A percentile compares a stretch with the other conserved stretches of the same genome.
These are phyloP conservation scores for Orchestes rusci DNA, from an alignment of 2,888 invertebrate species.

Conservation along the genomic window DNA sequence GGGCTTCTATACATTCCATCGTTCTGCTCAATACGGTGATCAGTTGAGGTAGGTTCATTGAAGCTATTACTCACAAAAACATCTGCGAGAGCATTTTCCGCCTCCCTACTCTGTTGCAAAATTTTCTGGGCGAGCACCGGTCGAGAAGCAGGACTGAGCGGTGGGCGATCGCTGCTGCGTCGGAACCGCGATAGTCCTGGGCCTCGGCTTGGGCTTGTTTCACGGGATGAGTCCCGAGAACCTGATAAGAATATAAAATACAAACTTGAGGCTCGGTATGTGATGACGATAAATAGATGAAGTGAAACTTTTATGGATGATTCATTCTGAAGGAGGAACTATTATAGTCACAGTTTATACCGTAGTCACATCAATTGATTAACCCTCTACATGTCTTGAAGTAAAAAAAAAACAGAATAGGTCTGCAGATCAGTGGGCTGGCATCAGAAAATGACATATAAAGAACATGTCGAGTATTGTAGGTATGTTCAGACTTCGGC, in stretches of 20 bases:
- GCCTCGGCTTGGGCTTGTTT: constrained; percentile 42
- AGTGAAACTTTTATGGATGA: background rate
- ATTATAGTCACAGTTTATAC: no score
- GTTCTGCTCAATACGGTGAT: no score
- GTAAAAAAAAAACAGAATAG: constrained; percentile 3
- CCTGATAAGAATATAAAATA: constrained; percentile 29
- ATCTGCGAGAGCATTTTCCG: constrained; percentile 75
- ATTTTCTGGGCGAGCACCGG: constrained; percentile 72
- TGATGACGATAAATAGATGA: background rate
- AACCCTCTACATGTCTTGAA: background rate
- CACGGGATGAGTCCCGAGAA: constrained; percentile 52
- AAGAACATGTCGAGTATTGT: no score
- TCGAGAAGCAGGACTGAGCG: constrained; percentile 49
- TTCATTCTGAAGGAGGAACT: no score
- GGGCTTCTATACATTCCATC: constrained; percentile 39
- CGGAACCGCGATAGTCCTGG: constrained; percentile 37
- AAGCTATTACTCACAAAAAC: constrained; percentile 50
- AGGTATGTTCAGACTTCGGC: no score
- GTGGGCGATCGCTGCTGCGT: constrained; percentile 46
- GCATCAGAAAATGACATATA: no score
- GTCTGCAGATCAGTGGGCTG: no score
- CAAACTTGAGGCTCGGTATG: background rate
- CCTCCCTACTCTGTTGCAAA: constrained; percentile 79
- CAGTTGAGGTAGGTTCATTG: background rate
- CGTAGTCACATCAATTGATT: no score